Base-by-base conservation (phyloP, 2,888 invertebrate species). In the Tinea pellionella region DNA sequence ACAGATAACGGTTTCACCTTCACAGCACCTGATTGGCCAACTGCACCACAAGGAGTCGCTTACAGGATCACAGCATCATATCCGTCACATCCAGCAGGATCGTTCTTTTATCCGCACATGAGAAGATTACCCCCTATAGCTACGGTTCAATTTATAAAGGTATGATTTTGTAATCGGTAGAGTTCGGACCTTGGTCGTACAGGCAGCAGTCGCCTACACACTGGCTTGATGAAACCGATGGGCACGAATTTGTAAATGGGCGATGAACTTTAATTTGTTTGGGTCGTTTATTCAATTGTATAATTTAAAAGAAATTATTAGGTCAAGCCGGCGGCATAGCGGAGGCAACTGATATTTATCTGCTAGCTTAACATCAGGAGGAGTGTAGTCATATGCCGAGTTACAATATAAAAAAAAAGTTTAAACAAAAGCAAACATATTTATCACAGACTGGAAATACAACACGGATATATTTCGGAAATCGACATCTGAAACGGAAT, bases 1-100 rank as follows among this genome's bases (percentile, higher is more conserved):
- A 96, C 96, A 51, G 97, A 97, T 89, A 95, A 96, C 80, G 97
- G 97, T 2, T 95, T 97, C 86, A 97, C 97, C 60, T 98, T 97
- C 85, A 97, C 97, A 15, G 95, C 97, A n/a, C 96, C 96, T 59
- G 96, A 96, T 87, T 97, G 97, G 97, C 94, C 95, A 60, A 96
- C 96, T 16, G 93, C 94, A 59, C 97, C 97, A 1, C 94, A 94
- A 76, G 95, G 96, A 65, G 93, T 93, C 65, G 94, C 96, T 66
- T 94, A 94, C 83, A 91, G 93, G 70, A 96, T 98, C 81, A 96
- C 96, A 32, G 93, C 96, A 56, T 92, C 92, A 65, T 94, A 93
- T 78, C 97, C 97, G 9, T 92, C 93, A 62, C 97, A 97, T 86
- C 96, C 96, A 16, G 97, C 97, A 12, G 95, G 95, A 62, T 96